A percentile compares a stretch with the other conserved stretches of the same genome.
Evolutionary conservation across 64 coral and sea anemone genomes (phyloP).

Genomic region (Montipora foliosa): DNA sequence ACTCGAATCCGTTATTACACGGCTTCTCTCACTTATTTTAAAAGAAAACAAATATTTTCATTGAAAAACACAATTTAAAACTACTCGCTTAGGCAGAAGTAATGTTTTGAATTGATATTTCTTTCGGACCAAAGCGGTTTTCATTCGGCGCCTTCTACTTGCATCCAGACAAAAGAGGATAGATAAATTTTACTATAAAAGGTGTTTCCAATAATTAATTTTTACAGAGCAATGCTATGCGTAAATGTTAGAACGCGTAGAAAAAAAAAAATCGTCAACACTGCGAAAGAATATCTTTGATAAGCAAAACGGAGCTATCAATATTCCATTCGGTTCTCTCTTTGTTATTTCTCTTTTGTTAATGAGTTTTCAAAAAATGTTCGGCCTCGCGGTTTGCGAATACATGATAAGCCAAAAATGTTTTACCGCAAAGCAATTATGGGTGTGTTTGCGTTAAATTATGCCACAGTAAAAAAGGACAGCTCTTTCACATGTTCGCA

Average conservation of each 20-base stretch:
- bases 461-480: too few species aligned
- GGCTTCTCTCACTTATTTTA: background rate
- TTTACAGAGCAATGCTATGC: background rate
- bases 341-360: too few species aligned
- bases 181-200: too few species aligned
- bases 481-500: too few species aligned
- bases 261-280: background rate
- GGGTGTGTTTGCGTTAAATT: background rate
- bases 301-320: background rate
- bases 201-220: background rate
- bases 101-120: background rate
- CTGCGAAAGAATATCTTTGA: background rate
- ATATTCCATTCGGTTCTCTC: too few species aligned
- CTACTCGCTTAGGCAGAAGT: background rate
- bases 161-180: too few species aligned
- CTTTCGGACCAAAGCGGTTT: background rate
- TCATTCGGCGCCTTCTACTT: background rate
- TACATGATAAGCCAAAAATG: background rate
- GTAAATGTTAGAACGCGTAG: background rate
- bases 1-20: background rate
- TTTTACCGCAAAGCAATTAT: background rate
- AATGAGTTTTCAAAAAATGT: background rate
- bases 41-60: background rate
- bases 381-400: background rate
- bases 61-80: background rate